Evolutionary conservation across 2,888 invertebrate genomes (phyloP).

Genomic region (Germaria angustata): DNA sequence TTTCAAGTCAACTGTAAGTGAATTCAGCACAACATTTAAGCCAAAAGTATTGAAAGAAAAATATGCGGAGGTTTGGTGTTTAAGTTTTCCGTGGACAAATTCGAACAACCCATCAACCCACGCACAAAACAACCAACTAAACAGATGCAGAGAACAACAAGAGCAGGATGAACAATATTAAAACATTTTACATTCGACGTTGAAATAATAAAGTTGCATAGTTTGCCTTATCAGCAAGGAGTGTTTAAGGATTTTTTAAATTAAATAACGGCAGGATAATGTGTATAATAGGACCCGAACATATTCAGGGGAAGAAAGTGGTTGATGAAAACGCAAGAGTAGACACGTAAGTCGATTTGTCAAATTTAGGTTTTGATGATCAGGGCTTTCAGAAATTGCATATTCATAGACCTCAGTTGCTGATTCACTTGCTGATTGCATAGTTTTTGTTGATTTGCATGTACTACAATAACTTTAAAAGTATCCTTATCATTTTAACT

Average conservation of each 20-base stretch:
- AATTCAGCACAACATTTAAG: slow-evolving; percentile 5
- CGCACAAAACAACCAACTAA: slow-evolving; percentile 30
- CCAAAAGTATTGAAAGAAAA: neutral
- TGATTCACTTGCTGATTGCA: too few species aligned
- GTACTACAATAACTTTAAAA: neutral
- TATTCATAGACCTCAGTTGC: too few species aligned
- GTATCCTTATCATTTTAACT: neutral
- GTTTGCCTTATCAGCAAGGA: too few species aligned
- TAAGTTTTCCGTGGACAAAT: neutral
- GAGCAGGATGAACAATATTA: neutral
- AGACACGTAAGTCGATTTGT: too few species aligned
- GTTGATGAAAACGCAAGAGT: too few species aligned
- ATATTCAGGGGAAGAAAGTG: too few species aligned
- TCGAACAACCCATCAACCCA: neutral
- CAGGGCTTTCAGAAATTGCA: too few species aligned
- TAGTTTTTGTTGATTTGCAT: too few species aligned
- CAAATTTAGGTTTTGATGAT: too few species aligned
- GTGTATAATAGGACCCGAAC: too few species aligned
- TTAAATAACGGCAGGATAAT: too few species aligned
- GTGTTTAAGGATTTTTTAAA: neutral
- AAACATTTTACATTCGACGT: neutral
- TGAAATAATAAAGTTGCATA: neutral
- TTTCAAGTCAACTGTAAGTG: slow-evolving; percentile 51
- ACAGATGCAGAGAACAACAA: slow-evolving; percentile 9
- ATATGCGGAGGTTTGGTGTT: neutral